Base-by-base conservation (phyloP, 2,888 invertebrate genomes). In the Pachydiplax longipennis region DNA sequence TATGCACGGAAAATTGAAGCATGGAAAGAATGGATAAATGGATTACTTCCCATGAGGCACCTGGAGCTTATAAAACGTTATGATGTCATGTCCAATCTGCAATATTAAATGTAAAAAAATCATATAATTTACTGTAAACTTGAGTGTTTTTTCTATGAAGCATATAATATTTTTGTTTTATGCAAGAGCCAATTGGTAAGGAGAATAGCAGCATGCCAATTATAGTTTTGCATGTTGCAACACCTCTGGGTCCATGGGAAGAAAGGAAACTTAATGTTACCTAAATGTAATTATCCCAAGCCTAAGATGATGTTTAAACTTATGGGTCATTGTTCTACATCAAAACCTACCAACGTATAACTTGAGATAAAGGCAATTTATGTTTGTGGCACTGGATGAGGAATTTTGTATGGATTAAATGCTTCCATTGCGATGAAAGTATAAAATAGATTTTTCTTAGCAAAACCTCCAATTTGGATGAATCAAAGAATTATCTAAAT, bases 221-320 rank as follows among this genome's bases (percentile, higher is more conserved):
- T 37, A 87, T 22, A 37, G 22, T 87, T 87, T 37, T 58, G 18
- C 22, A 61, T 31, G 25, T 35, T 37, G 61, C 35, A 87, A 37
- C 61, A 61, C 87, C 40, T 87, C 87, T 87, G 87, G 87, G 87
- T 87, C 87, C 87, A 87, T 87, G 87, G 87, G 87, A 61, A 87
- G 87, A 58, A 37, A 87, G 87, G 37, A 87, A 61, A 22, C 37
- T 87, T 37, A 35, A 35, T 35, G 83, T 58, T 87, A 37, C 87
- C 61, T 65, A 87, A 61, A 65, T 37, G 37, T 87, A 61, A 61
- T n/a, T 35, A 61, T 87, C 61, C 87, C 87, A 61, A 61, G 5
- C 12, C 73, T 61, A 87, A 65, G 37, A 87, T n/a, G 35, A 35
- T 61, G 61, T 61, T 58, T 61, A 37, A 61, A 37, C 25, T 31